Base-by-base conservation (phyloP, 2,888 invertebrate species). In the Coelopa pilipes region DNA sequence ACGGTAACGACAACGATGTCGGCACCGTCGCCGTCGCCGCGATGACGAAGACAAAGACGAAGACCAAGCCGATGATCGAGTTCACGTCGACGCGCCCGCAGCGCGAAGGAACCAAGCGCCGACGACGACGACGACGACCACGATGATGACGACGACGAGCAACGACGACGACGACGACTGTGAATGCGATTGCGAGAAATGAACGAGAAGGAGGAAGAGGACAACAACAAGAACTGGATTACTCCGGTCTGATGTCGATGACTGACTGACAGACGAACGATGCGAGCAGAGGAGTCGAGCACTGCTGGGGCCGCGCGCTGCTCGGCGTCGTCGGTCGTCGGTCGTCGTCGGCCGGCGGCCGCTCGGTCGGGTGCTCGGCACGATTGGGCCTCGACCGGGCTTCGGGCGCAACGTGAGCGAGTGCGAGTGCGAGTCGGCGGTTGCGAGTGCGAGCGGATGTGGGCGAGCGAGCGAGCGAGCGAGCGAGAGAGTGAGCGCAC, bases 231-330 rank as follows among this genome's bases (percentile, higher is more conserved):
- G 76, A 77, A 79, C 78, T 81, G 80, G 80, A 82, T 80, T 80
- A 80, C 81, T 81, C 79, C 80, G 79, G 79, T 81, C 82, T 81
- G 80, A 78, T 80, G 82, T 82, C 82, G 80, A 81, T 81, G 81
- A 80, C 81, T 81, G 82, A 82, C 82, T 82, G 81, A 80, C 81
- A 77, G 79, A 78, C 72, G 49, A 72, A 67, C 60, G 49, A 59
- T 72, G 72, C 59, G 59, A 67, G 67, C 67, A 66, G 67, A 72
- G 59, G 67, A 72, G 66, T 67, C 46, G 46, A 47, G 17, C n/a
- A 46, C 47, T 49, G 49, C 11, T 17, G 45, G 69, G 65, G 66
- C 49, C 65, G 70, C 57, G 24, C 19, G 45, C 50, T 69, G 72
- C 68, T 76, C 60, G 74, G 7, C 57, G 11, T 11, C 11, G 7